phyloP scores from a whole-genome alignment of 2,888 invertebrate genomes.

The Conops quadrifasciatus region DNA sequence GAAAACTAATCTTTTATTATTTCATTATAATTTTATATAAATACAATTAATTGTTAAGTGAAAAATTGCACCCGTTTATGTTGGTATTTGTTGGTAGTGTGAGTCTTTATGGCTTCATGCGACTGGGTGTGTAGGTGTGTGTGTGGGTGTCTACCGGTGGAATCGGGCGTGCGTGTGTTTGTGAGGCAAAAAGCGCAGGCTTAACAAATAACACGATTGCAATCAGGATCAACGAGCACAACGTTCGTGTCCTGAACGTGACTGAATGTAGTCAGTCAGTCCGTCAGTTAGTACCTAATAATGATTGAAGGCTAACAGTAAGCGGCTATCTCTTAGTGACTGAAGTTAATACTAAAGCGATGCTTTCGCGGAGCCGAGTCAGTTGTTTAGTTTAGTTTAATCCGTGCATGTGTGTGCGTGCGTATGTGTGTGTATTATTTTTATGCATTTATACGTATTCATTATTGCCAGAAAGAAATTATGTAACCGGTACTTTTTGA shows the following conservation, averaged over 20 bases:
- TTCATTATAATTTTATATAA: too few relatives aligned
- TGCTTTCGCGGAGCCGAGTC: not conserved
- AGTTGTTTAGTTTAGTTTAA: not conserved
- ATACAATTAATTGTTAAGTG: too few relatives aligned
- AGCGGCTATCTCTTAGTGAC: slow-evolving; percentile 28
- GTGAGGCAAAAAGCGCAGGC: not conserved
- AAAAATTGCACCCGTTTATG: too few relatives aligned
- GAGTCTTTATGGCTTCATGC: not conserved
- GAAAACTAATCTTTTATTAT: too few relatives aligned
- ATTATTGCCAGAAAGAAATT: too few relatives aligned
- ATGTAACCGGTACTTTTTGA: too few relatives aligned
- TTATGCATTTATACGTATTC: too few relatives aligned
- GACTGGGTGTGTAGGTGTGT: slow-evolving; percentile 23
- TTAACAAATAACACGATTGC: slow-evolving; percentile 25
- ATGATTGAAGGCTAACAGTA: slow-evolving; percentile 40
- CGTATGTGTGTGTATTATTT: slow-evolving; percentile 2
- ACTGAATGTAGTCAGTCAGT: slow-evolving; percentile 47
- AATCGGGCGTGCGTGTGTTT: slow-evolving; percentile 6
- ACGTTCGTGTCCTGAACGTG: slow-evolving; percentile 49
- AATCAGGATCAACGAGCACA: slow-evolving; percentile 28
- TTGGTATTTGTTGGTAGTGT: too few relatives aligned
- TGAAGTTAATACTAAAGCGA: too few relatives aligned
- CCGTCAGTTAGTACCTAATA: too few relatives aligned
- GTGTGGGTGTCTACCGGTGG: slow-evolving; percentile 28
- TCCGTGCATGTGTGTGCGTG: not conserved